Evolutionary conservation across 2,113 vertebrate genomes (phyloP).

Genomic region (Oxygymnocypris stewartii): DNA sequence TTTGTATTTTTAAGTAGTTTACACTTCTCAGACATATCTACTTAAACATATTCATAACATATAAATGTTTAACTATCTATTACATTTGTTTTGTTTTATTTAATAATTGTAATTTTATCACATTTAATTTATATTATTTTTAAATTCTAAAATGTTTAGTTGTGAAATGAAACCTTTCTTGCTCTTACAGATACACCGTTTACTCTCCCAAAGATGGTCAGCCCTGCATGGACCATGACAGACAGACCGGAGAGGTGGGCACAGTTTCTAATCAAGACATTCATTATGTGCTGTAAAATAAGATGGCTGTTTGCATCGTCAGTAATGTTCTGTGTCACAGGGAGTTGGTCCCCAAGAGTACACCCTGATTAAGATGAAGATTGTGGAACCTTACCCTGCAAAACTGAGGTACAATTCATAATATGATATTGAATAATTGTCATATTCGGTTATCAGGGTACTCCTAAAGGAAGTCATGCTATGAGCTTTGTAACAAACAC

Average conservation of each 20-base stretch:
- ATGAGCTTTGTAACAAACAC: no score
- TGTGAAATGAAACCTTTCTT: background rate
- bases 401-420: slow-evolving; percentile 86
- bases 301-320: background rate
- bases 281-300: background rate
- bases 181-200: slow-evolving; percentile 86
- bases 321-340: slow-evolving; percentile 66
- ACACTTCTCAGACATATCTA: no score
- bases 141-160: background rate
- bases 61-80: no score
- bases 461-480: no score
- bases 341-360: slow-evolving; percentile 97
- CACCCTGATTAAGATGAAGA: slow-evolving; percentile 93
- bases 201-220: slow-evolving; percentile 97
- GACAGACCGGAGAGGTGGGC: slow-evolving; percentile 94
- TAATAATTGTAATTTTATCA: no score
- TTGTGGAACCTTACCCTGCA: slow-evolving; percentile 88
- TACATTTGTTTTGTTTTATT: no score
- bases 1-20: no score
- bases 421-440: background rate
- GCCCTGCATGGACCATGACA: slow-evolving; percentile 98
- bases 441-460: no score
- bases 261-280: background rate
- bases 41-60: no score
- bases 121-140: no score